Percentiles rank a stretch among this genome's conserved stretches.
These are phyloP conservation scores for Odontomyia ornata DNA, from an alignment of 2,888 invertebrate species.

Conservation along the genomic window DNA sequence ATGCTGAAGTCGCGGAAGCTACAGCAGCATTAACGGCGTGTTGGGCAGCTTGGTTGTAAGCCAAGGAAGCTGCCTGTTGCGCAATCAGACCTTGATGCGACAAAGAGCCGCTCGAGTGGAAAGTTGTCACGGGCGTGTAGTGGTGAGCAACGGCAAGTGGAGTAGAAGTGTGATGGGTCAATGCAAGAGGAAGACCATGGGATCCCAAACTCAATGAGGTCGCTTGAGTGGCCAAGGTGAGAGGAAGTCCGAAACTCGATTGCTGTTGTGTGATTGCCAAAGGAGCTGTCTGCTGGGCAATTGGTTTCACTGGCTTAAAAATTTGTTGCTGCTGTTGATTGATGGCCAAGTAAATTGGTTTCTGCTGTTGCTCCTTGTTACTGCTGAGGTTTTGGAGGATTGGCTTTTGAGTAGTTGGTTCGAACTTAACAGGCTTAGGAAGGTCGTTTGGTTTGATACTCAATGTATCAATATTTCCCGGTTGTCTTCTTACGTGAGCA, in stretches of 20 bases:
- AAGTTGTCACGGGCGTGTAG: not conserved
- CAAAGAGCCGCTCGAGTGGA: not conserved
- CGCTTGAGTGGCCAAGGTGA: constrained; percentile 26
- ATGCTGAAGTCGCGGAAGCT: not conserved
- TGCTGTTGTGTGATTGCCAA: constrained; percentile 22
- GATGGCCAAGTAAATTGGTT: constrained; percentile 53
- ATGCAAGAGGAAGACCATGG: constrained; percentile 10
- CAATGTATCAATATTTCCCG: constrained; percentile 33
- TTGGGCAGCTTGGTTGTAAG: constrained; percentile 23
- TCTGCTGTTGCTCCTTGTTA: not conserved
- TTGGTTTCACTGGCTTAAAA: constrained; percentile 46
- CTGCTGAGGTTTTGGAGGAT: not conserved
- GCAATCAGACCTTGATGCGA: constrained; percentile 5
- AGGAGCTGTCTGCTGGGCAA: constrained; percentile 18
- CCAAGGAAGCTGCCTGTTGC: constrained; percentile 45
- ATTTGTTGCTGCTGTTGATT: constrained; percentile 41
- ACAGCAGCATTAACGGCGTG: constrained; percentile 15
- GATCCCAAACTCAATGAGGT: constrained; percentile 4
- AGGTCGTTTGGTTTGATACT: not conserved
- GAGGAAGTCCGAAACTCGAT: constrained; percentile 13
- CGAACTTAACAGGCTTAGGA: not conserved
- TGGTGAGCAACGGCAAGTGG: constrained; percentile 28
- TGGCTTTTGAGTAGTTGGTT: not conserved
- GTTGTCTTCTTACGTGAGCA: constrained; percentile 61
- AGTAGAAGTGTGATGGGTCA: constrained; percentile 18